phyloP scores from a whole-genome alignment of 1,140 invertebrate species.

The Microplitis demolitor region DNA sequence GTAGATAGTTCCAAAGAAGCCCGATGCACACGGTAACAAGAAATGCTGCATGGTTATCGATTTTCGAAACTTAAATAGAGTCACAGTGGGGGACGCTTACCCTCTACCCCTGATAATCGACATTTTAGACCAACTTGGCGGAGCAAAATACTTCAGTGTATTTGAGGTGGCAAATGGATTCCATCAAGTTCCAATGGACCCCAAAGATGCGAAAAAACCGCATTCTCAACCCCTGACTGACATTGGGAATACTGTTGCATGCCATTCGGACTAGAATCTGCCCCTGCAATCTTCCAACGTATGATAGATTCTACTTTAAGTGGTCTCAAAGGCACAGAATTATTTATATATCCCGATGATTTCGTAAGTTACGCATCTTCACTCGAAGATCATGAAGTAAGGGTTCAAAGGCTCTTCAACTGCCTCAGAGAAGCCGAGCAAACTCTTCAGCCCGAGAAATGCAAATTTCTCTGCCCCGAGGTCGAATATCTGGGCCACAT shows the following conservation, averaged over 20 bases:
- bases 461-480: constrained; percentile 18
- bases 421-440: not conserved
- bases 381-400: too few species aligned
- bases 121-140: constrained; percentile 14
- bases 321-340: not conserved
- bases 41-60: too few species aligned
- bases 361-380: constrained; percentile 10
- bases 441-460: constrained; percentile 15
- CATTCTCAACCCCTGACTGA: constrained; percentile 9
- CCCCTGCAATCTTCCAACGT: constrained; percentile 7
- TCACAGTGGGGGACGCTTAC: too few species aligned
- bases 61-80: too few species aligned
- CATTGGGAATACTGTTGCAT: constrained; percentile 11
- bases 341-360: constrained; percentile 37
- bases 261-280: constrained; percentile 15
- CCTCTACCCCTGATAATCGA: constrained; percentile 12
- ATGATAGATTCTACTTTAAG: constrained; percentile 12
- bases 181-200: constrained; percentile 1
- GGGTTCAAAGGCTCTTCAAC: not conserved
- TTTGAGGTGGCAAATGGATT: constrained; percentile 11
- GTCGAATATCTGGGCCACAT: constrained; percentile 43
- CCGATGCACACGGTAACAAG: too few species aligned
- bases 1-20: too few species aligned
- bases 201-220: constrained; percentile 7
- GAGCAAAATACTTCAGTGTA: constrained; percentile 6